These are phyloP conservation scores for Eidolon helvum DNA, from an alignment of 2,113 vertebrate species.

Conservation along the genomic window DNA sequence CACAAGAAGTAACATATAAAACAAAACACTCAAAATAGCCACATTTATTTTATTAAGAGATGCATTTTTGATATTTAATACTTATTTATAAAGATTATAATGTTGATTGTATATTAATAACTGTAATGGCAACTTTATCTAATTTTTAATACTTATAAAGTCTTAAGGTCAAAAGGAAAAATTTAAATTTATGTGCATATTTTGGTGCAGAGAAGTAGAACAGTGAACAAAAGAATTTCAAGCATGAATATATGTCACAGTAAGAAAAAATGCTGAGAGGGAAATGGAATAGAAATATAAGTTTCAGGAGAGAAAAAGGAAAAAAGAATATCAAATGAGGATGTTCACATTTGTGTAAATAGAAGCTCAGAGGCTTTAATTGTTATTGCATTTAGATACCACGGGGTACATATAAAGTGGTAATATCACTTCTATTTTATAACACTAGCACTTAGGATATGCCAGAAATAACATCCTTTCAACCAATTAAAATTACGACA, in stretches of 20 bases:
- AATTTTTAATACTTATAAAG: background rate
- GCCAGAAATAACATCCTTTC: background rate
- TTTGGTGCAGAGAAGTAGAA: conserved; percentile 11
- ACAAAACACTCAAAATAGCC: background rate
- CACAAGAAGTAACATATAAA: background rate
- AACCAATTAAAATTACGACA: background rate
- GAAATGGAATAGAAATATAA: background rate
- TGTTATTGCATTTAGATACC: background rate
- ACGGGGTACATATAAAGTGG: background rate
- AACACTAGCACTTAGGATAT: background rate
- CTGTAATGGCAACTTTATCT: background rate
- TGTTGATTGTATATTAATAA: background rate
- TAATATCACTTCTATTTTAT: background rate
- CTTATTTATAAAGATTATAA: background rate
- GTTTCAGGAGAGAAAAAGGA: background rate
- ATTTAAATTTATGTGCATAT: background rate
- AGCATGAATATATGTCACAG: background rate
- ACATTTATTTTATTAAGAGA: background rate
- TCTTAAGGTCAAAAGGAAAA: background rate
- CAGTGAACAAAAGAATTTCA: conserved; percentile 19
- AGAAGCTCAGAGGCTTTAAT: background rate
- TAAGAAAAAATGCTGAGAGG: background rate
- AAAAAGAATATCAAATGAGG: background rate
- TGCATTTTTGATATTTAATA: background rate
- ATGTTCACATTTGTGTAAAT: background rate